These are phyloP conservation scores for Lasiurus cinereus DNA, from an alignment of 2,113 vertebrate species.

Conservation along the genomic window DNA sequence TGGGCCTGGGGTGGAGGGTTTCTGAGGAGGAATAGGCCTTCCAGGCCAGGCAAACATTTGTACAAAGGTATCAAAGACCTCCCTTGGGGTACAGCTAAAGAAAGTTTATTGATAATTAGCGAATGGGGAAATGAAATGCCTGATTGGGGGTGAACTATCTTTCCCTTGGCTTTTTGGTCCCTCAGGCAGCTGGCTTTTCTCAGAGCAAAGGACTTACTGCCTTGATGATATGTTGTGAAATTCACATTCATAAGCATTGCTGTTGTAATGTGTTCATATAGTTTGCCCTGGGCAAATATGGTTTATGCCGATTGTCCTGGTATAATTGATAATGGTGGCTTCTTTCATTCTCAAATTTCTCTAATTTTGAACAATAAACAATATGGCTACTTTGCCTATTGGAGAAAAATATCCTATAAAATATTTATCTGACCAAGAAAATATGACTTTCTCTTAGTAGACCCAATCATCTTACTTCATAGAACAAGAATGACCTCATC, in stretches of 20 bases:
- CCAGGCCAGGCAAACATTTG: not conserved
- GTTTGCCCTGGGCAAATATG: not conserved
- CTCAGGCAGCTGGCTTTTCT: not conserved
- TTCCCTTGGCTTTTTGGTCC: not conserved
- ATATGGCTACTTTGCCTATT: not conserved
- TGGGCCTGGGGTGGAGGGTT: not conserved
- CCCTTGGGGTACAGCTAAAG: not conserved
- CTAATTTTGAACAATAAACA: not conserved
- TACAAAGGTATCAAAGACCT: not conserved
- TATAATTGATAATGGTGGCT: not conserved
- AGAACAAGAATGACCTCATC: not conserved
- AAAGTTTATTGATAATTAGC: not conserved
- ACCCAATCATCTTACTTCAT: not conserved
- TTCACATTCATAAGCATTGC: not conserved
- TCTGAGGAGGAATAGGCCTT: not conserved
- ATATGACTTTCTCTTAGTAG: not conserved
- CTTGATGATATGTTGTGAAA: not conserved
- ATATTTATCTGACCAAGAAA: constrained; percentile 18
- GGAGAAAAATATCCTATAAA: not conserved
- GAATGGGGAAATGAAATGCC: constrained; percentile 16
- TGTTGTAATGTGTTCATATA: not conserved
- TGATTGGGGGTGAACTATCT: not conserved
- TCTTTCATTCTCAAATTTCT: not conserved
- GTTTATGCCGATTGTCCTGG: not conserved
- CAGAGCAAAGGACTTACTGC: not conserved